Conservation (phyloP, 2,888 invertebrate genomes). For the Margaritifera margaritifera region DNA sequence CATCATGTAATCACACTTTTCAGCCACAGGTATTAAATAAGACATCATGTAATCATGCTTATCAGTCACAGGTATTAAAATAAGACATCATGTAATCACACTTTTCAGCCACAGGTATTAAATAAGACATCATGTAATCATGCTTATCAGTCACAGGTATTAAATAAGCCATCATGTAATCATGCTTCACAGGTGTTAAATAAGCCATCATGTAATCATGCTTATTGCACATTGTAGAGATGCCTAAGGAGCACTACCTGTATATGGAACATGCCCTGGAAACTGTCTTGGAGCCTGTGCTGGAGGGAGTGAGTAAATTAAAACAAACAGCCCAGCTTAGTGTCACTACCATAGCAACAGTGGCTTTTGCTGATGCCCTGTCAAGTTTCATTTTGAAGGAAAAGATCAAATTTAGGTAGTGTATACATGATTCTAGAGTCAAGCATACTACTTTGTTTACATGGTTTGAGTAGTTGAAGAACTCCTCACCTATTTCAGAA, state of each 20-base stretch:
- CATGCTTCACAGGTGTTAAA: too few species aligned
- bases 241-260: conserved; percentile 51
- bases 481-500: neutral
- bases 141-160: too few species aligned
- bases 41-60: too few species aligned
- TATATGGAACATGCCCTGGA: conserved; percentile 67
- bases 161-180: too few species aligned
- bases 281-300: conserved; percentile 62
- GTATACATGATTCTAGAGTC: neutral
- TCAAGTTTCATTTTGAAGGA: conserved; percentile 64
- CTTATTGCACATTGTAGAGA: conserved; percentile 40
- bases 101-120: too few species aligned
- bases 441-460: too few species aligned
- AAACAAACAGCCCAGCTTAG: conserved; percentile 61
- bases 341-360: conserved; percentile 63
- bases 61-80: too few species aligned
- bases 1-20: too few species aligned
- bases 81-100: neutral
- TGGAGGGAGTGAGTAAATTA: conserved; percentile 64
- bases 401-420: conserved; percentile 69
- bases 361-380: conserved; percentile 68
- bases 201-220: neutral
- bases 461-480: too few species aligned
- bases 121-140: neutral
- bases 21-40: too few species aligned